phyloP scores from a whole-genome alignment of 2,113 vertebrate genomes.

The Athene noctua region DNA sequence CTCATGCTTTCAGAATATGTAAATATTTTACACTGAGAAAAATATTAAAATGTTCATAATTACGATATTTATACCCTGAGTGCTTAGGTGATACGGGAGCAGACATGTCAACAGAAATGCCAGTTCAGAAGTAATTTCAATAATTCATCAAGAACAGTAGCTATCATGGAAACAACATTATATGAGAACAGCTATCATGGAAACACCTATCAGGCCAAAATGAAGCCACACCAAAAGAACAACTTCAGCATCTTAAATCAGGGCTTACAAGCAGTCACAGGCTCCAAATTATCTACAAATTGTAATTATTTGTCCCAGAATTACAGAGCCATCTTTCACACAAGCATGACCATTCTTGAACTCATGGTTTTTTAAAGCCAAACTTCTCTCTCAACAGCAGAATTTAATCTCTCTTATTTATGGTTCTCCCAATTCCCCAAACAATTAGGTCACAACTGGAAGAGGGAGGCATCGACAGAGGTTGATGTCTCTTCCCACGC shows the following conservation, averaged over 20 bases:
- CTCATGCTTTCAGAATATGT: neutral
- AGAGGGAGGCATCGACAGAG: constrained; percentile 24
- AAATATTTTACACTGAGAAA: neutral
- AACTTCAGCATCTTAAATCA: neutral
- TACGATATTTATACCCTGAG: neutral
- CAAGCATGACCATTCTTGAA: neutral
- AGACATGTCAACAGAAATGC: fast-evolving
- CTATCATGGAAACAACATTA: neutral
- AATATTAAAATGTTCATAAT: neutral
- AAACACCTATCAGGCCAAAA: neutral
- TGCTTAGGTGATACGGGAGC: neutral
- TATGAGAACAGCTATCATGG: neutral
- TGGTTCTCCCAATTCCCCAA: constrained; percentile 61
- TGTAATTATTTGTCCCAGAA: neutral
- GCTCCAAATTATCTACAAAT: neutral
- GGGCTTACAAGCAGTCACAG: neutral
- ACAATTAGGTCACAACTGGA: constrained; percentile 59
- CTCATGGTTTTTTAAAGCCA: neutral
- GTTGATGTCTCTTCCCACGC: neutral
- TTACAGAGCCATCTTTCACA: neutral
- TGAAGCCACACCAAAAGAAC: neutral
- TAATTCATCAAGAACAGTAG: neutral
- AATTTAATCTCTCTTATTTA: constrained; percentile 78
- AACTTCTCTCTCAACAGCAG: constrained; percentile 23
- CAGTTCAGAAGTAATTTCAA: neutral